Base-by-base conservation (phyloP, 2,113 vertebrate genomes). In the Scomber colias region DNA sequence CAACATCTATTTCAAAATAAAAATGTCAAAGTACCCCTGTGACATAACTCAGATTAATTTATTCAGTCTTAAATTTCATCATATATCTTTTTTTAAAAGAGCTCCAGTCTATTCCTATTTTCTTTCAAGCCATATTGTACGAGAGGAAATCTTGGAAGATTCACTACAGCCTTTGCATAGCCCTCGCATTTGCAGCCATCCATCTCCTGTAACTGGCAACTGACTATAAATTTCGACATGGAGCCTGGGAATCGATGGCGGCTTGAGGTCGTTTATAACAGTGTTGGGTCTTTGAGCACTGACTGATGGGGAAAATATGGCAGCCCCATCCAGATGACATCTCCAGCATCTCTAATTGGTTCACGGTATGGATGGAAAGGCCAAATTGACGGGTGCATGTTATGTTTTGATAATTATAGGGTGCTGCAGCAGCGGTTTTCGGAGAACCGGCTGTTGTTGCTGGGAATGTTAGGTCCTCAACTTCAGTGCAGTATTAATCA, bases 381-480 rank as follows among this genome's bases (percentile, higher is more conserved):
- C 85, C 87, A 88, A 78, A 84, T 75, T 82, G 85, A 81, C 8
- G 67, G 82, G 71, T 77, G 81, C 75, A 79, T 77, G 83, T 86
- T 85, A 81, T 75, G 75, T 82, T 89, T 82, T 75, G 83, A 88
- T 93, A 90, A 93, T 94, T 89, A 90, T 46, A 92, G 90, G 77
- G 75, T 67, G 44, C 76, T 76, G 40, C 53, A 59, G 71, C 27
- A 5, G 91, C 0, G 74, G 81, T 83, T 92, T 88, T 79, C 49
- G 17, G 54, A 71, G 77, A 81, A 85, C n/a, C 27, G 63, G 79
- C 82, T 83, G 84, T 77, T 81, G 78, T 74, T 88, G 15, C 74
- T 82, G 89, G 80, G 81, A 85, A 92, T 70, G 64, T 51, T 68
- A 68, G 67, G 67, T 81, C 66, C 67, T 78, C 66, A 10, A 63